These are phyloP conservation scores for Tokudaia tokunoshimensis DNA, from an alignment of 2,797 vertebrate genomes.

Conservation along the genomic window DNA sequence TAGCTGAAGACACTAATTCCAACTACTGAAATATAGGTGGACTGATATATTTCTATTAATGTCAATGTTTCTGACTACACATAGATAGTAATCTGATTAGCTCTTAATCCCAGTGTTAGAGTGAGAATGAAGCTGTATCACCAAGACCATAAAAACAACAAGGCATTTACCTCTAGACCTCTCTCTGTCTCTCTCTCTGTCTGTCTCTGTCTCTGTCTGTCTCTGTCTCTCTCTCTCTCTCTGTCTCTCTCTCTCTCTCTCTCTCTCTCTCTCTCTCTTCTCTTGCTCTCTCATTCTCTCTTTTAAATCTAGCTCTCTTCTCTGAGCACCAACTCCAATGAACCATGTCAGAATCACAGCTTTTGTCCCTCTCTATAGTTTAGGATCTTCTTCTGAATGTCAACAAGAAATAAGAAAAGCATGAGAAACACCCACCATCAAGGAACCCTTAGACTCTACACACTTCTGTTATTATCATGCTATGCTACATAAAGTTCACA, in stretches of 20 bases:
- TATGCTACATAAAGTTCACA: neutral
- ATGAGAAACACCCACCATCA: neutral
- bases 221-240: no score
- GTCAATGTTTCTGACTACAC: neutral
- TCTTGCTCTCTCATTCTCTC: no score
- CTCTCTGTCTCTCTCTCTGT: no score
- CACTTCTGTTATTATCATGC: neutral
- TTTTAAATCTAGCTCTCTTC: neutral
- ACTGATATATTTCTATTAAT: neutral
- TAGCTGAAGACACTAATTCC: neutral
- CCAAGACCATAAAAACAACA: neutral
- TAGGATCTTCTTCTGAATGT: neutral
- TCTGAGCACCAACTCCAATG: neutral
- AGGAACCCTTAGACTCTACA: neutral
- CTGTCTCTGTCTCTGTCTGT: no score
- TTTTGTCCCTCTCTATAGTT: neutral
- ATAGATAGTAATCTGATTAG: neutral
- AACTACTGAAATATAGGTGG: neutral
- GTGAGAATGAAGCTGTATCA: neutral
- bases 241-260: no score
- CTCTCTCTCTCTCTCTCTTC: no score
- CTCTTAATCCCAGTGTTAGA: neutral
- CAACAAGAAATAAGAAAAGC: neutral
- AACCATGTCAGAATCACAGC: neutral
- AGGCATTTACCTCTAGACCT: neutral